Conservation (phyloP, 2,888 invertebrate species). For the Leptopilina syphax region DNA sequence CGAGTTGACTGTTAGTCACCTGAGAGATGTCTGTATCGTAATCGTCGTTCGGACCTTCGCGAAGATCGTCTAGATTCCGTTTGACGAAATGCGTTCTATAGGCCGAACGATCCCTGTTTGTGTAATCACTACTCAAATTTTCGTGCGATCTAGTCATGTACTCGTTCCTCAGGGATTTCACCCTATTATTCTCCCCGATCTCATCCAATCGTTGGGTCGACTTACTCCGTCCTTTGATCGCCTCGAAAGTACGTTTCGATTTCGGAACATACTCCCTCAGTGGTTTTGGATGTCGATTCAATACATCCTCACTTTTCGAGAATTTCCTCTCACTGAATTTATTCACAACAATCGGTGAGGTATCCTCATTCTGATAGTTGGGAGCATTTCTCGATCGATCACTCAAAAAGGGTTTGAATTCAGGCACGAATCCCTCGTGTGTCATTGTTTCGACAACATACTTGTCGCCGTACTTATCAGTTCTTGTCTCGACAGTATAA, state of each 20-base stretch:
- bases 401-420: slow-evolving; percentile 68
- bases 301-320: slow-evolving; percentile 70
- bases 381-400: slow-evolving; percentile 67
- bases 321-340: slow-evolving; percentile 69
- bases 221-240: slow-evolving; percentile 70
- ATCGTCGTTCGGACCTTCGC: slow-evolving; percentile 71
- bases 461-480: slow-evolving; percentile 73
- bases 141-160: slow-evolving; percentile 72
- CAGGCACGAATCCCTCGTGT: slow-evolving; percentile 68
- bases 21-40: slow-evolving; percentile 75
- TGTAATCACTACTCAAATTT: slow-evolving; percentile 69
- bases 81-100: slow-evolving; percentile 64
- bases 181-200: slow-evolving; percentile 65
- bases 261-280: slow-evolving; percentile 65
- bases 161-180: slow-evolving; percentile 65
- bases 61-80: slow-evolving; percentile 65
- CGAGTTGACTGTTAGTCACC: slow-evolving; percentile 71
- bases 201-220: slow-evolving; percentile 73
- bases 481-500: slow-evolving; percentile 71
- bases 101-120: slow-evolving; percentile 62
- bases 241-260: slow-evolving; percentile 69
- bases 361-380: slow-evolving; percentile 45
- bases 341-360: slow-evolving; percentile 60
- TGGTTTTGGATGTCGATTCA: slow-evolving; percentile 63
- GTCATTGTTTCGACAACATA: slow-evolving; percentile 72